Evolutionary conservation across 2,797 vertebrate species (phyloP), one percentile per base, ranked within the genome.

Genomic region (Hozukius guyotensis): DNA sequence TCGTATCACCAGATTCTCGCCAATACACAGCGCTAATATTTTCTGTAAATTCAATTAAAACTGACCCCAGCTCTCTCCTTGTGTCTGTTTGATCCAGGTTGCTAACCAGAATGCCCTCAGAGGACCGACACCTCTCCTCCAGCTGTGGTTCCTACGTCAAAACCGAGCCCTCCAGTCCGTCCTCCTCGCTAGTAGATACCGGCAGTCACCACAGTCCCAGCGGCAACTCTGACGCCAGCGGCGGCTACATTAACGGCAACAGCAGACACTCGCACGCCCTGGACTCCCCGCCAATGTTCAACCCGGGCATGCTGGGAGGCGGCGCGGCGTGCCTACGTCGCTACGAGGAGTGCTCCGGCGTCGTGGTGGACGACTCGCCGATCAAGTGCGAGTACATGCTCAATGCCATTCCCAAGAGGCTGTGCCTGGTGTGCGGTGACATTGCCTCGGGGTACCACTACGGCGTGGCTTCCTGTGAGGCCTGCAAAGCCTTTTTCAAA

Each of bases 401-500:
- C 83, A 98, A 97, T 34, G 95, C 96, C 62, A 96, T 97, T 85
- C 97, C 98, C 90, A 98, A 98, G 92, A 95, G 97, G 90, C 93
- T 99, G 83, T 99, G 98, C 85, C 96, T 98, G 76, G 97, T 99
- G 88, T 99, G 98, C 0, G 97, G 97, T 29, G 98, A 99, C 93
- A 96, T 97, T 64, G 98, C 96, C 25, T 98, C 98, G 1, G 98
- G 98, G 29, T 99, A 97, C 88, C 98, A 98, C 94, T 99, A 99
- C 0, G 98, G 98, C 0, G 97, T 99, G 92, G 97, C 98, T 55
- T 98, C 97, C 93, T 99, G 98, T 12, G 97, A 99, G 93, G 98
- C 97, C 0, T 99, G 98, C 95, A 99, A 99, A 92, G 98, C 98
- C 32, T 99, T 99, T 93, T 99, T 99, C 96, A 99, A 99, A 93